Percentiles rank a stretch among this genome's conserved stretches.
Conservation (phyloP, 2,797 vertebrate genomes). For the Gambusia yucatana region DNA sequence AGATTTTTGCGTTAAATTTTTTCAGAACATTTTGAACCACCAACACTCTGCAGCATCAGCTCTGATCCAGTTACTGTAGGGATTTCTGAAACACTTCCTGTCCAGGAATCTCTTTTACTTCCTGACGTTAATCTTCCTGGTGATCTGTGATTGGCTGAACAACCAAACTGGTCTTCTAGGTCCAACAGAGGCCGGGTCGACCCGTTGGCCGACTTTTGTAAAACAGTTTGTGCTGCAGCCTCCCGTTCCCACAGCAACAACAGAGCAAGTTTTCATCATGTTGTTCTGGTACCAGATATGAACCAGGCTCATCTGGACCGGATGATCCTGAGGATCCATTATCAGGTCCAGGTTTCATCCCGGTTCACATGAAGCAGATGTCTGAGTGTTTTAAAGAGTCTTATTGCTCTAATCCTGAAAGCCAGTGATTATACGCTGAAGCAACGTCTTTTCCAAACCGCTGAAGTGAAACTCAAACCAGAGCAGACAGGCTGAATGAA, state of each 20-base stretch:
- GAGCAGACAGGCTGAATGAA: neutral
- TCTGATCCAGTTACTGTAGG: too few species aligned
- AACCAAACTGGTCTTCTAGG: conserved; percentile 24
- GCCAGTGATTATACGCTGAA: neutral
- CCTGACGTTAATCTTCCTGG: neutral
- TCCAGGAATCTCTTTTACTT: too few species aligned
- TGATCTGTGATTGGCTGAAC: conserved; percentile 26
- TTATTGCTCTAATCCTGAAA: neutral
- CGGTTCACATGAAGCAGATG: neutral
- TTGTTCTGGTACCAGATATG: neutral
- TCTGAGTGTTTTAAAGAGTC: neutral
- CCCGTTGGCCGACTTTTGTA: neutral
- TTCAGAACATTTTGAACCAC: too few species aligned
- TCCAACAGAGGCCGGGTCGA: neutral
- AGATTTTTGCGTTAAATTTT: too few species aligned
- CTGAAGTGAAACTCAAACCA: neutral
- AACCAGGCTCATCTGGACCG: neutral
- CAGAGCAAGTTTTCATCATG: neutral
- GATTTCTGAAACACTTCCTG: neutral
- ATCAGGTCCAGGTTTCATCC: neutral
- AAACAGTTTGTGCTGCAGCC: neutral
- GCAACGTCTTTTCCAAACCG: neutral
- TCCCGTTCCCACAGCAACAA: neutral
- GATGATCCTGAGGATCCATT: neutral
- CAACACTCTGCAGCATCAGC: too few species aligned